Conservation (phyloP, 1,140 invertebrate genomes). For the Diachasmimorpha longicaudata region DNA sequence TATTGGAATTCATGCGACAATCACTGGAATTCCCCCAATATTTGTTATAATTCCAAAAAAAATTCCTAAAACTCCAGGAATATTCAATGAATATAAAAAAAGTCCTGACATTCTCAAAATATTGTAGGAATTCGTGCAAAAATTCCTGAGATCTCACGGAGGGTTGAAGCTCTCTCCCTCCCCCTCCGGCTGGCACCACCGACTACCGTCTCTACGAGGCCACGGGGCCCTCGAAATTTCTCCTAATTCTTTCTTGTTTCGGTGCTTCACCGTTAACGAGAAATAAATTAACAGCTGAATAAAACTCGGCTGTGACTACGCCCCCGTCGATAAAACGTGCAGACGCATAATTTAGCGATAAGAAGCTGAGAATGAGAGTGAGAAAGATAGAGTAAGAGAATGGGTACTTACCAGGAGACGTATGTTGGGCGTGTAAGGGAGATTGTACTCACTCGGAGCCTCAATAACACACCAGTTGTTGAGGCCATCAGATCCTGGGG, state of each 20-base stretch:
- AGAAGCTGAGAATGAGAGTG: slow-evolving; percentile 13
- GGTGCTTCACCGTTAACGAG: slow-evolving; percentile 4
- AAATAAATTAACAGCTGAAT: slow-evolving; percentile 26
- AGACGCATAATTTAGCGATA: slow-evolving; percentile 36
- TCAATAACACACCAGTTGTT: neutral
- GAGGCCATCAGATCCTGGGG: neutral
- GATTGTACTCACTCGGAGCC: neutral
- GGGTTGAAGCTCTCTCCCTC: no score
- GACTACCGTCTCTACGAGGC: neutral
- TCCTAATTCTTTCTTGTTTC: neutral
- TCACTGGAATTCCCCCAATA: no score
- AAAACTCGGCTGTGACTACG: neutral
- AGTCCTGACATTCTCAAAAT: no score
- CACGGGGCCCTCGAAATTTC: neutral
- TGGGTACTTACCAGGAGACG: neutral
- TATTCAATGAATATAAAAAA: no score
- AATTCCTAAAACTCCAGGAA: no score
- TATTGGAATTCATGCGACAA: no score
- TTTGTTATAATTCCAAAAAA: no score
- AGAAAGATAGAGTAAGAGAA: neutral
- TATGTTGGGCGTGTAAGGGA: neutral
- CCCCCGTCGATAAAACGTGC: slow-evolving; percentile 23
- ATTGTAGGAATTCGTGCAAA: neutral
- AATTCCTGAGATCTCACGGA: no score
- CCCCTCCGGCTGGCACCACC: neutral